Evolutionary conservation across 2,888 invertebrate genomes (phyloP).

Genomic region (Nezara viridula): DNA sequence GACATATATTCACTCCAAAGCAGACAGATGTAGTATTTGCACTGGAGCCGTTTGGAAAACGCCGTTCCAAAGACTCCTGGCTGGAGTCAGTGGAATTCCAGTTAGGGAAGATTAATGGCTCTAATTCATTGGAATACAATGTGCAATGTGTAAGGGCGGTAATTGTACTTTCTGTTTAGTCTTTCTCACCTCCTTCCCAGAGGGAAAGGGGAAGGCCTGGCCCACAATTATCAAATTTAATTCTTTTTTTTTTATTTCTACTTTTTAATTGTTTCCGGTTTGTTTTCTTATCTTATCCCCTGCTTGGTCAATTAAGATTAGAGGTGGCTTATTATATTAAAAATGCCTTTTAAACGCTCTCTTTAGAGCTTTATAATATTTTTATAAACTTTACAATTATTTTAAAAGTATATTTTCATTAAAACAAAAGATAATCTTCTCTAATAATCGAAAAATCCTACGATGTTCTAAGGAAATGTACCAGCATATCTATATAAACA

Average conservation of each 20-base stretch:
- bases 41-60: background rate
- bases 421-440: too few species aligned
- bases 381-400: too few species aligned
- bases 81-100: constrained; percentile 48
- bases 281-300: background rate
- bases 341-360: too few species aligned
- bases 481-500: too few species aligned
- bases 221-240: background rate
- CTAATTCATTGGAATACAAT: constrained; percentile 44
- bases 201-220: background rate
- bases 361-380: too few species aligned
- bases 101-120: background rate
- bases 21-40: background rate
- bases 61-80: background rate
- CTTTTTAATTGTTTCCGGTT: background rate
- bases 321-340: too few species aligned
- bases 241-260: background rate
- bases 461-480: too few species aligned
- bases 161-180: constrained; percentile 32
- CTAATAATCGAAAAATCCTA: too few species aligned
- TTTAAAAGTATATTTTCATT: too few species aligned
- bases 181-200: background rate
- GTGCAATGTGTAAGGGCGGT: constrained; percentile 39
- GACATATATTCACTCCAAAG: background rate
- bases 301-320: background rate